Evolutionary conservation across 1,140 invertebrate genomes (phyloP), one percentile per base, ranked within the genome.

Genomic region (Propsilocerus akamusi): DNA sequence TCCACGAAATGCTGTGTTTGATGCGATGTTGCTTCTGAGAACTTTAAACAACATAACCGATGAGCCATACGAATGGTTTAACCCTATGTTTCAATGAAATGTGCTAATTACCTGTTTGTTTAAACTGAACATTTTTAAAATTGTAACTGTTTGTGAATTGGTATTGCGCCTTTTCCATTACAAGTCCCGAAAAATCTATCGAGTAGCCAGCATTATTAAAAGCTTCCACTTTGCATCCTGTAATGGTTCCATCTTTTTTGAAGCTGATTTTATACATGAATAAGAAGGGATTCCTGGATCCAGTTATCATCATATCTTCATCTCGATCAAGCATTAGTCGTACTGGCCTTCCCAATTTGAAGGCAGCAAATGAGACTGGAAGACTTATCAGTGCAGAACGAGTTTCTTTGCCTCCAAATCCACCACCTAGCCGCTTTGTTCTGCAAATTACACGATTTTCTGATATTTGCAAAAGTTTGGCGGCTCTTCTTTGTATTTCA

Each of bases 361-460:
- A 68, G 23, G 81, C 81, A 5, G 82, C 83, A 3, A 86, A 55
- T 11, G 78, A 77, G 8, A 75, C 76, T 1, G 83, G 81, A 12
- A 85, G 53, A 26, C 76, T 72, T 4, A 81, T 56, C 4, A 80
- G 55, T 24, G 71, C 65, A 1, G 72, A n/a, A n/a, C n/a, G n/a
- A n/a, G n/a, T n/a, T 11, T 30, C 28, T 30, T 97, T 97, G 4
- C 94, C 94, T 17, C 94, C 94, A 69, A 97, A 97, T 26, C 90
- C 94, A 28, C 94, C 94, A 7, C 93, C 93, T 56, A 97, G 67
- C 51, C 93, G 73, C 64, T 94, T 94, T 0, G 86, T 81, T 52
- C 77, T 76, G 7, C 80, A 76, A 2, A 78, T 74, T 26, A 97
- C 70, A 56, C 78, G 77, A 61, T 92, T 88, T 46, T 76, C 72